phyloP scores from a whole-genome alignment of 2,113 vertebrate genomes.

The Pelecanoides urinatrix region DNA sequence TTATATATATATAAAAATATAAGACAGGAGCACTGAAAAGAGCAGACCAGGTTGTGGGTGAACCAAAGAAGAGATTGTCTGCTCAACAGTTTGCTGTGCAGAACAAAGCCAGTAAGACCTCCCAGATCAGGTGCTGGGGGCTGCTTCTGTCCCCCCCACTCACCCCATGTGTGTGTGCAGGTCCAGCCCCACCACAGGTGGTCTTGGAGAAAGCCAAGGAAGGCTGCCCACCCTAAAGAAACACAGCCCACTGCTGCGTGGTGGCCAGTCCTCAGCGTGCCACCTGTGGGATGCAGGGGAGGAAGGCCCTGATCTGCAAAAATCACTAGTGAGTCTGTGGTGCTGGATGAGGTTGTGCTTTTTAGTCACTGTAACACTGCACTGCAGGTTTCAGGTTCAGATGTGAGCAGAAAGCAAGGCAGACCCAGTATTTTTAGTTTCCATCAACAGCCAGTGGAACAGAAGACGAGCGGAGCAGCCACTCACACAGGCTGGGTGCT shows the following conservation, averaged over 20 bases:
- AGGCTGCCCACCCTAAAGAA: accelerated
- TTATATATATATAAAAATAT: too few relatives aligned
- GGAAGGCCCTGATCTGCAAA: not conserved
- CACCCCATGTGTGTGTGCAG: not conserved
- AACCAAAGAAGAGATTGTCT: not conserved
- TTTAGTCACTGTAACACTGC: not conserved
- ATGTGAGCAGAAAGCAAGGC: not conserved
- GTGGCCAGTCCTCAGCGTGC: not conserved
- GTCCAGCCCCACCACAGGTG: not conserved
- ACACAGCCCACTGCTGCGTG: not conserved
- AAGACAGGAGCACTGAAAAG: not conserved
- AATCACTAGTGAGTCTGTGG: not conserved
- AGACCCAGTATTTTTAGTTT: not conserved
- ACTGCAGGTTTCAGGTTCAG: not conserved
- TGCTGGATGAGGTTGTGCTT: not conserved
- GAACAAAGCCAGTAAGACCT: not conserved
- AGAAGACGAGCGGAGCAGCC: not conserved
- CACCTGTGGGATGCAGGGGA: not conserved
- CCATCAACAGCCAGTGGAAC: not conserved
- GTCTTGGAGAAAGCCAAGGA: not conserved
- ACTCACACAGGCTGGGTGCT: not conserved
- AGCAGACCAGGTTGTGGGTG: not conserved
- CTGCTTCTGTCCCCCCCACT: not conserved
- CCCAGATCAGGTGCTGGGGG: not conserved
- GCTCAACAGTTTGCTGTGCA: not conserved